These are phyloP conservation scores for Clarias fuscus DNA, from an alignment of 2,797 vertebrate species.

Conservation along the genomic window DNA sequence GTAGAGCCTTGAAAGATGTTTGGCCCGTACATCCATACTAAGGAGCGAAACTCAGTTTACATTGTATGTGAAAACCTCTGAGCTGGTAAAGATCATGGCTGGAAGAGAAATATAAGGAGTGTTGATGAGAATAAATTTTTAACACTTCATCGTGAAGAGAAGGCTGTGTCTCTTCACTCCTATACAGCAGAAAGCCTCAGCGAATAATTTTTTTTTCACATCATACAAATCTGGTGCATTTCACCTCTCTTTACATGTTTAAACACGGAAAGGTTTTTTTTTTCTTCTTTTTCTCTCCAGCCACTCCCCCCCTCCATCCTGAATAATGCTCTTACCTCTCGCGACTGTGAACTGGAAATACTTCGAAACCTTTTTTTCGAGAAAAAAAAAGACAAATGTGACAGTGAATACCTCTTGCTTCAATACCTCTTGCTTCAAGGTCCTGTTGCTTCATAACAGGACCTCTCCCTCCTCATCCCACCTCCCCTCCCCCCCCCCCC, in stretches of 20 bases:
- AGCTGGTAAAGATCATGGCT: neutral
- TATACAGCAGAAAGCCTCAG: neutral
- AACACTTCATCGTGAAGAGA: neutral
- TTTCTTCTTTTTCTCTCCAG: neutral
- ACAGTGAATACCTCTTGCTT: slow-evolving; percentile 47
- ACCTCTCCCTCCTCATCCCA: slow-evolving; percentile 19
- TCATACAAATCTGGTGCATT: neutral
- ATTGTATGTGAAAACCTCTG: neutral
- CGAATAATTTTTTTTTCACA: neutral
- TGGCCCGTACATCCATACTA: neutral
- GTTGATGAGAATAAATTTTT: neutral
- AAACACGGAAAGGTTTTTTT: neutral
- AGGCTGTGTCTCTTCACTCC: neutral
- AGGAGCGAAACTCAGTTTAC: slow-evolving; percentile 26
- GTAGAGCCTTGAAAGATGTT: too few species aligned
- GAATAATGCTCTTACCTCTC: neutral
- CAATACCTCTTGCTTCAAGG: slow-evolving; percentile 51
- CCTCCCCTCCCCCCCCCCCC: too few species aligned
- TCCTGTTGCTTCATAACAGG: slow-evolving; percentile 46
- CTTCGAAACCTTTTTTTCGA: neutral
- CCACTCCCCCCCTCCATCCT: too few species aligned
- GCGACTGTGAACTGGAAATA: slow-evolving; percentile 22
- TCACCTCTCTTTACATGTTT: neutral
- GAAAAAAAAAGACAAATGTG: slow-evolving; percentile 15
- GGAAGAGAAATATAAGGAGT: neutral